phyloP scores from a whole-genome alignment of 1,140 invertebrate species.

The Aphelinus certus region DNA sequence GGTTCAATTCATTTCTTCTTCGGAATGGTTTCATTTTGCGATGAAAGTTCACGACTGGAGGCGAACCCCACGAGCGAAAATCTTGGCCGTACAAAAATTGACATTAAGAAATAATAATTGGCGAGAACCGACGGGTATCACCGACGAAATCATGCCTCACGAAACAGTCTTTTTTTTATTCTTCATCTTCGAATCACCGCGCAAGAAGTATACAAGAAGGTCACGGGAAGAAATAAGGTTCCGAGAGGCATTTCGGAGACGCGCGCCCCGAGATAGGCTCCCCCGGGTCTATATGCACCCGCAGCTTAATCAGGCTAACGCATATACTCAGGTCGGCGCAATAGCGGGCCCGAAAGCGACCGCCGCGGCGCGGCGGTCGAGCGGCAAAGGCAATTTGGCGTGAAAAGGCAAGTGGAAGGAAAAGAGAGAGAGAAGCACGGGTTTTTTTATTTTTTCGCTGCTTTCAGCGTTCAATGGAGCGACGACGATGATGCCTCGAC shows the following conservation, averaged over 20 bases:
- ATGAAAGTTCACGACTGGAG: too few relatives aligned
- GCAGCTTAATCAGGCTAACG: conserved; percentile 35
- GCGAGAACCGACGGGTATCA: too few relatives aligned
- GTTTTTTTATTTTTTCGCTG: conserved; percentile 20
- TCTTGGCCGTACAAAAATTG: too few relatives aligned
- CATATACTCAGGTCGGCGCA: neutral
- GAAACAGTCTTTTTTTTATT: too few relatives aligned
- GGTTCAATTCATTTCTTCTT: too few relatives aligned
- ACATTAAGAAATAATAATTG: too few relatives aligned
- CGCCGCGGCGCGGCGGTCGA: neutral
- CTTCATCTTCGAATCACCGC: too few relatives aligned
- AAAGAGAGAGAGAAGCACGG: conserved; percentile 29
- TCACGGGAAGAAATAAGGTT: neutral
- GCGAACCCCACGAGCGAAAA: too few relatives aligned
- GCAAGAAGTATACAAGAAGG: too few relatives aligned
- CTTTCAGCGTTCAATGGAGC: conserved; percentile 33
- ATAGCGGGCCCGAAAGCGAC: conserved; percentile 23
- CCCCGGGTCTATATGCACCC: neutral
- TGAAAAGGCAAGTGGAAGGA: conserved; percentile 12
- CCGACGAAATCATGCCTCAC: too few relatives aligned
- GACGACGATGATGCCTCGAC: neutral
- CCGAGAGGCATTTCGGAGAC: neutral
- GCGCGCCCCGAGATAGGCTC: neutral
- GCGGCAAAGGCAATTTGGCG: conserved; percentile 32
- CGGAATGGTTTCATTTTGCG: too few relatives aligned